A percentile compares a stretch with the other conserved stretches of the same genome.
phyloP scores from a whole-genome alignment of 2,888 invertebrate species.

The Lampropteryx suffumata region DNA sequence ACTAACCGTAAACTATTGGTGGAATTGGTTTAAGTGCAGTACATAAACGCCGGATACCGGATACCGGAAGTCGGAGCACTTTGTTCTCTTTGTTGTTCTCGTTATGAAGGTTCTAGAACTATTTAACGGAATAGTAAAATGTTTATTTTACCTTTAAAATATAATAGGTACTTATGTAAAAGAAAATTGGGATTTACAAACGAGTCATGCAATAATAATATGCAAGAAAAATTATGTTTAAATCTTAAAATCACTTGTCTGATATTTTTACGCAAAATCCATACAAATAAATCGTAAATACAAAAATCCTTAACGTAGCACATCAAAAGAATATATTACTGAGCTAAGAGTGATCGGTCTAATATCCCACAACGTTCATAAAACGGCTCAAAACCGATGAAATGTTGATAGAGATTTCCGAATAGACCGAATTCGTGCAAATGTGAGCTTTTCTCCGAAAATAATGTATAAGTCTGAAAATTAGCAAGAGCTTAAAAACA shows the following conservation, averaged over 20 bases:
- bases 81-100: slow-evolving; percentile 3
- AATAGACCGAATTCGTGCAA: neutral
- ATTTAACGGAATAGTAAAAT: no score
- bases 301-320: slow-evolving; percentile 10
- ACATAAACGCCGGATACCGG: slow-evolving; percentile 5
- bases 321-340: slow-evolving; percentile 21
- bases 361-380: slow-evolving; percentile 18
- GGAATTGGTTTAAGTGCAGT: neutral
- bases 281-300: slow-evolving; percentile 10
- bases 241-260: neutral
- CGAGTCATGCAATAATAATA: no score
- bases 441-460: no score
- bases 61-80: neutral
- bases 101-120: neutral
- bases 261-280: slow-evolving; percentile 1
- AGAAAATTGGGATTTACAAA: no score
- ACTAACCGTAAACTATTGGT: no score
- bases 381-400: slow-evolving; percentile 17
- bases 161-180: no score
- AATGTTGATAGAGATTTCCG: slow-evolving; percentile 1
- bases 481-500: no score
- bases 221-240: neutral
- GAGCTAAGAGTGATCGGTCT: slow-evolving; percentile 19
- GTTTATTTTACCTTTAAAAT: no score
- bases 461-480: no score